A percentile compares a stretch with the other conserved stretches of the same genome.
Evolutionary conservation across 2,888 invertebrate species (phyloP).

Genomic region (Calliscelio sp.): DNA sequence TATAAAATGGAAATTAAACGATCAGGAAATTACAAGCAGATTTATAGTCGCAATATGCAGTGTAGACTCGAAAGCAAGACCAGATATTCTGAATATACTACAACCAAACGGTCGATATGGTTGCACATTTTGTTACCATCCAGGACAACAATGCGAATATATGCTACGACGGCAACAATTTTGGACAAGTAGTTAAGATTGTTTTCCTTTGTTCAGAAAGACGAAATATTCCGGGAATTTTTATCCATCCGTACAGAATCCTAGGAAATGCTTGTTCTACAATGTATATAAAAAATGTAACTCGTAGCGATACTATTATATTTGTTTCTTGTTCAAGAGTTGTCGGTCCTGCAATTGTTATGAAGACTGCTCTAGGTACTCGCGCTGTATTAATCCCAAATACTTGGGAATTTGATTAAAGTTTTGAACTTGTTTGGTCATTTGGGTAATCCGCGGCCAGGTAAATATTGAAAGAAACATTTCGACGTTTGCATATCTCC

Average conservation of each 20-base stretch:
- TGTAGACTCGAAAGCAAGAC: conserved; percentile 7
- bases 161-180: conserved; percentile 18
- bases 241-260: neutral
- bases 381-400: conserved; percentile 16
- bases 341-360: neutral
- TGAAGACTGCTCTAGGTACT: conserved; percentile 2
- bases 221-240: conserved; percentile 2
- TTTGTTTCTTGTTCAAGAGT: conserved; percentile 4
- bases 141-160: conserved; percentile 9
- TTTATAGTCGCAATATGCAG: conserved; percentile 3
- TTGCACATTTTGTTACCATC: neutral
- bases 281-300: conserved; percentile 8
- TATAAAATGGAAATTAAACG: neutral
- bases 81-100: neutral
- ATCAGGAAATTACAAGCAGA: neutral
- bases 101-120: neutral
- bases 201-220: conserved; percentile 8
- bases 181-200: conserved; percentile 10
- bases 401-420: conserved; percentile 29
- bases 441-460: too few relatives aligned
- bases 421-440: too few relatives aligned
- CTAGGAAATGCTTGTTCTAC: neutral
- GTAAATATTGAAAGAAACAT: too few relatives aligned
- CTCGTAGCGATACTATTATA: too few relatives aligned
- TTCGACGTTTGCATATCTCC: too few relatives aligned